These are phyloP conservation scores for Tetragonula clypearis DNA, from an alignment of 1,140 invertebrate species.

Conservation along the genomic window DNA sequence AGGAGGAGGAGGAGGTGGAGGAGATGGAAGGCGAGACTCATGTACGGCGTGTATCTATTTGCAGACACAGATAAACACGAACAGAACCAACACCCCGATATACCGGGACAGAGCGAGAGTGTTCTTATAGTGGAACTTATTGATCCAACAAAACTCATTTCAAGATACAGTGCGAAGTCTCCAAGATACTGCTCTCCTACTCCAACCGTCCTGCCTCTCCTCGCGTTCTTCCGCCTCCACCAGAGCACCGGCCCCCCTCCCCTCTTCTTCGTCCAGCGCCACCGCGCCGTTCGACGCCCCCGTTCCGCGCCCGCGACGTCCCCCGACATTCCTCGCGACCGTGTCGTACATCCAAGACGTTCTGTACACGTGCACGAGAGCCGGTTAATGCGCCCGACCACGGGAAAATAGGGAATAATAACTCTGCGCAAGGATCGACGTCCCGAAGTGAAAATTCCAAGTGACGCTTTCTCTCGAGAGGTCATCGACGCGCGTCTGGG, in stretches of 20 bases:
- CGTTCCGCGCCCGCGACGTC: slow-evolving; percentile 46
- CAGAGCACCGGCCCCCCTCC: slow-evolving; percentile 44
- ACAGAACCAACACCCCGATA: slow-evolving; percentile 72
- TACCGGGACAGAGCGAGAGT: slow-evolving; percentile 76
- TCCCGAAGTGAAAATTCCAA: neutral
- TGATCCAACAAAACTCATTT: slow-evolving; percentile 84
- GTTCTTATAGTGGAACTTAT: slow-evolving; percentile 83
- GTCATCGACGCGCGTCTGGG: neutral
- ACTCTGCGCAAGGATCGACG: neutral
- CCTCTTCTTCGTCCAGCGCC: slow-evolving; percentile 55
- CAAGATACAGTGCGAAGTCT: slow-evolving; percentile 83
- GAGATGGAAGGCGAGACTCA: slow-evolving; percentile 56
- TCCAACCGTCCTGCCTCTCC: slow-evolving; percentile 60
- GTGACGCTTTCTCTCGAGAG: neutral
- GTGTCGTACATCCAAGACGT: slow-evolving; percentile 77
- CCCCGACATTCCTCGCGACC: slow-evolving; percentile 65
- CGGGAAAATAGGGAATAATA: slow-evolving; percentile 8
- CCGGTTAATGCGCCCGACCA: slow-evolving; percentile 53
- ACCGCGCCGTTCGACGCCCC: slow-evolving; percentile 65
- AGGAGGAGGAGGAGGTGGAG: slow-evolving; percentile 39
- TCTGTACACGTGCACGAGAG: slow-evolving; percentile 53
- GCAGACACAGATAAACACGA: slow-evolving; percentile 78
- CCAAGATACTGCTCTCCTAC: slow-evolving; percentile 82
- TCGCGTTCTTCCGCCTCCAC: slow-evolving; percentile 49
- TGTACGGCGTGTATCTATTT: slow-evolving; percentile 77